A percentile compares a stretch with the other conserved stretches of the same genome.
Evolutionary conservation across 1,140 invertebrate genomes (phyloP).

Genomic region (Zaprionus ghesquierei): DNA sequence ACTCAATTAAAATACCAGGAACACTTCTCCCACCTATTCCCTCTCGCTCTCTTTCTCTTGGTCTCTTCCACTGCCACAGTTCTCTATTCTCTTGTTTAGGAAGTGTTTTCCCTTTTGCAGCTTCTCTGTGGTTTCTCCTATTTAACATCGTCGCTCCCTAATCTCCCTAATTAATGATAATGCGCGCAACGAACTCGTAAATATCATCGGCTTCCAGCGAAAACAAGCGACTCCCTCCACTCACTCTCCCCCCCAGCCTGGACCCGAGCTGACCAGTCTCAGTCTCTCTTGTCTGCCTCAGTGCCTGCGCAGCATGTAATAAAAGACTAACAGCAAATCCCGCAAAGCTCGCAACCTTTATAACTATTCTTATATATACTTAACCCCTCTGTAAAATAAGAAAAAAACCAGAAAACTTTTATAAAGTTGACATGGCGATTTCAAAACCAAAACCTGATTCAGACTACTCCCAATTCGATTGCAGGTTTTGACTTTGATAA

Average conservation of each 20-base stretch:
- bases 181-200: slow-evolving; percentile 65
- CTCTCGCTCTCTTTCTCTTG: not conserved
- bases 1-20: slow-evolving; percentile 77
- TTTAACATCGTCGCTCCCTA: slow-evolving; percentile 31
- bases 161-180: slow-evolving; percentile 77
- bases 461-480: not conserved
- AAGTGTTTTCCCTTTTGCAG: slow-evolving; percentile 37
- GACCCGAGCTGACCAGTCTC: not conserved
- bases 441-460: too few species aligned
- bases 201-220: slow-evolving; percentile 25
- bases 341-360: slow-evolving; percentile 1
- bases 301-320: not conserved
- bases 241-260: not conserved
- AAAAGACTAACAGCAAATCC: slow-evolving; percentile 9
- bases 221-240: not conserved
- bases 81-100: slow-evolving; percentile 9
- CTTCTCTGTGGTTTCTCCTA: slow-evolving; percentile 69
- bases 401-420: too few species aligned
- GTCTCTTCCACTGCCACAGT: not conserved
- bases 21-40: slow-evolving; percentile 19
- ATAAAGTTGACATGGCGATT: too few species aligned
- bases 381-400: too few species aligned
- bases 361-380: too few species aligned
- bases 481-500: not conserved
- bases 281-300: not conserved